A percentile compares a stretch with the other conserved stretches of the same genome.
These are phyloP conservation scores for Hirtodrosophila trivittata DNA, from an alignment of 2,888 invertebrate species.

Conservation along the genomic window DNA sequence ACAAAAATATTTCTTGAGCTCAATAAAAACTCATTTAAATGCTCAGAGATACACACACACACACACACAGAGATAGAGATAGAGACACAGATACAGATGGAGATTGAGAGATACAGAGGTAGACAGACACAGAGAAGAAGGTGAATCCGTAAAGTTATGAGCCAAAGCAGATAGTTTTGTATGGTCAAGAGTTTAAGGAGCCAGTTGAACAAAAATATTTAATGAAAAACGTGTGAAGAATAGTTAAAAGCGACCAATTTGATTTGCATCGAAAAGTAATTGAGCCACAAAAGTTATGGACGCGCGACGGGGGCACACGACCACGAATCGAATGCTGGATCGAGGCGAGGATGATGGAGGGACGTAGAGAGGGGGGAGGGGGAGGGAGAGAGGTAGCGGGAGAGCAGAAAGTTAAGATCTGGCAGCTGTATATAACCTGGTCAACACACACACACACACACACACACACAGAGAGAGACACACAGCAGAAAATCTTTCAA, in stretches of 20 bases:
- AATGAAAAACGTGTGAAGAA: constrained; percentile 81
- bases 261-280: constrained; percentile 81
- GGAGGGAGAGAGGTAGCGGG: constrained; percentile 3
- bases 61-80: constrained; percentile 17
- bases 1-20: constrained; percentile 63
- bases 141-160: constrained; percentile 57
- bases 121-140: constrained; percentile 30
- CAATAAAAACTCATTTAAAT: constrained; percentile 69
- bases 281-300: constrained; percentile 77
- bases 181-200: constrained; percentile 19
- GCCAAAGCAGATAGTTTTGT: constrained; percentile 43
- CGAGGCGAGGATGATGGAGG: not conserved
- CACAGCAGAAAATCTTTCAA: constrained; percentile 62
- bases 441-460: constrained; percentile 17
- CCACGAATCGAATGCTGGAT: constrained; percentile 32
- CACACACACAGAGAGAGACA: not conserved
- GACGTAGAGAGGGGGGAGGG: not conserved
- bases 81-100: constrained; percentile 6
- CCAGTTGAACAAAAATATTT: constrained; percentile 42
- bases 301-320: constrained; percentile 71
- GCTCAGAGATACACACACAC: constrained; percentile 1
- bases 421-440: constrained; percentile 20
- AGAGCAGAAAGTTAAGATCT: constrained; percentile 16
- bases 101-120: constrained; percentile 23
- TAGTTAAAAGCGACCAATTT: constrained; percentile 78